phyloP scores from a whole-genome alignment of 2,888 invertebrate species.

The Drosophila neonasuta region DNA sequence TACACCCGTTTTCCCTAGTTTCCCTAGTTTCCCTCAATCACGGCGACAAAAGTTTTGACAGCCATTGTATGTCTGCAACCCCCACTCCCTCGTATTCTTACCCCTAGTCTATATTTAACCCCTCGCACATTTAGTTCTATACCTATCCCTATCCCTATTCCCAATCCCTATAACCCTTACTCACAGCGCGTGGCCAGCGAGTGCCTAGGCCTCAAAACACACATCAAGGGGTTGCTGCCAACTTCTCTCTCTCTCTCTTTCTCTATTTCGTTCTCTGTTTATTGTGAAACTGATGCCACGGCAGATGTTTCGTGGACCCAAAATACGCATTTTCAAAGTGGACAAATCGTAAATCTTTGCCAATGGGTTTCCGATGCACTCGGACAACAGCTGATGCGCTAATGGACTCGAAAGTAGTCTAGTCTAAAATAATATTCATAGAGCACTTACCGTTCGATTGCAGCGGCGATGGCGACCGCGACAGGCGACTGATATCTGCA shows the following conservation, averaged over 20 bases:
- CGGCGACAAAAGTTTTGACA: constrained; percentile 68
- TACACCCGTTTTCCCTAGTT: constrained; percentile 17
- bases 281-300: constrained; percentile 76
- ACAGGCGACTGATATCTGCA: too few species aligned
- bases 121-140: background rate
- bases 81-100: background rate
- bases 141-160: constrained; percentile 8
- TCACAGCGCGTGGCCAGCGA: constrained; percentile 65
- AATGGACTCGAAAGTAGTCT: constrained; percentile 20
- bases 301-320: constrained; percentile 68
- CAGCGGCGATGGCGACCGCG: constrained; percentile 91
- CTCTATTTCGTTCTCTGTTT: constrained; percentile 10
- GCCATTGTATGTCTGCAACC: constrained; percentile 36
- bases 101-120: constrained; percentile 13
- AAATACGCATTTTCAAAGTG: constrained; percentile 48
- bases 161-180: constrained; percentile 30
- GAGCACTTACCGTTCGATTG: constrained; percentile 87
- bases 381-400: constrained; percentile 73
- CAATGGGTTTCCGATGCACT: constrained; percentile 16
- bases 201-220: constrained; percentile 33
- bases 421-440: constrained; percentile 17
- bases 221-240: constrained; percentile 57
- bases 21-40: constrained; percentile 35
- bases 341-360: constrained; percentile 79
- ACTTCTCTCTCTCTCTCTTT: constrained; percentile 13